These are phyloP conservation scores for Diplogasteroides magnus DNA, from an alignment of 1,140 invertebrate species.

Conservation along the genomic window DNA sequence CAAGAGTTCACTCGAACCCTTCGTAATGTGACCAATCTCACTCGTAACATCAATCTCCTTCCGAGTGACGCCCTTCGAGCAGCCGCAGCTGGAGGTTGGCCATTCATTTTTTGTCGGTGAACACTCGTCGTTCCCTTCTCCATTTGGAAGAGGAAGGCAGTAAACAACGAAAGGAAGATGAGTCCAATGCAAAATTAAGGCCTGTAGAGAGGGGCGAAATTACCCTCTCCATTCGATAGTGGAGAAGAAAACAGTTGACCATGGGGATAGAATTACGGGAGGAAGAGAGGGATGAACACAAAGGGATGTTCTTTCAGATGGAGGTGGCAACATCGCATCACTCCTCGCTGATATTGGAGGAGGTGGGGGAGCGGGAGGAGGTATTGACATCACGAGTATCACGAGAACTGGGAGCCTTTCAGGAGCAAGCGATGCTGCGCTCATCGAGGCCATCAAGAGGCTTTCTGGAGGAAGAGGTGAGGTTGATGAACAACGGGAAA, in stretches of 20 bases:
- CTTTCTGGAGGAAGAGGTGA: neutral
- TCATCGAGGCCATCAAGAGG: neutral
- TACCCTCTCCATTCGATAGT: too few relatives aligned
- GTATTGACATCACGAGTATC: neutral
- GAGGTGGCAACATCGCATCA: neutral
- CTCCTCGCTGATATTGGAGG: neutral
- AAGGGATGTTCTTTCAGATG: slow-evolving; percentile 9
- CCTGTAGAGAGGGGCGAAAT: too few relatives aligned
- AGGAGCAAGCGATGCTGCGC: neutral
- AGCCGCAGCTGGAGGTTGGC: slow-evolving; percentile 13
- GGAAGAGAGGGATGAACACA: too few relatives aligned
- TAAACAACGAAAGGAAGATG: too few relatives aligned
- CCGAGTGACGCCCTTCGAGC: neutral
- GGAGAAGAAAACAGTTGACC: too few relatives aligned
- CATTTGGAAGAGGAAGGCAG: too few relatives aligned
- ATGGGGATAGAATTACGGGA: too few relatives aligned
- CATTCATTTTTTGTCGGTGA: too few relatives aligned
- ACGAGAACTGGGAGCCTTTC: too few relatives aligned
- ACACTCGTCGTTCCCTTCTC: too few relatives aligned
- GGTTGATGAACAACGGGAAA: slow-evolving; percentile 5
- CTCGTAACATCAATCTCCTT: slow-evolving; percentile 26
- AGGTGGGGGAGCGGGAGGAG: slow-evolving; percentile 8
- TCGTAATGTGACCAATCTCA: slow-evolving; percentile 40
- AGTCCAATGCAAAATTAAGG: too few relatives aligned
- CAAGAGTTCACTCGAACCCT: slow-evolving; percentile 44